These are phyloP conservation scores for Aleadryas rufinucha DNA, from an alignment of 2,113 vertebrate species.

Conservation along the genomic window DNA sequence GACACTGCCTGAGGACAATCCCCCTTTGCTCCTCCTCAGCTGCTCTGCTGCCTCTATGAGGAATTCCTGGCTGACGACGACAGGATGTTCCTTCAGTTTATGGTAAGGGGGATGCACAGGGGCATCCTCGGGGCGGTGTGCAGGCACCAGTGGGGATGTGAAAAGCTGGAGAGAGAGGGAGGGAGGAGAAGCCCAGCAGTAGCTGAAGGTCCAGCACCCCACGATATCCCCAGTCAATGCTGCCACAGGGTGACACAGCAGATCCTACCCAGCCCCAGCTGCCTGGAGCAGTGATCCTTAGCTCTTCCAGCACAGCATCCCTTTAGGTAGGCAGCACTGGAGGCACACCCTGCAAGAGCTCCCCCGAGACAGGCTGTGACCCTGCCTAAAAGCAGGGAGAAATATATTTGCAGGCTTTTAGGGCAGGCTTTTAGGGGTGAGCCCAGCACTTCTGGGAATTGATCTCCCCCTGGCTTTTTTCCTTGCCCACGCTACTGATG, in stretches of 20 bases:
- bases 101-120: slow-evolving; percentile 39
- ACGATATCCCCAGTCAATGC: accelerated
- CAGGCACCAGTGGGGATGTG: neutral
- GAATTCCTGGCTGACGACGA: slow-evolving; percentile 70
- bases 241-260: neutral
- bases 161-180: neutral
- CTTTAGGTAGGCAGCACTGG: accelerated
- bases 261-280: neutral
- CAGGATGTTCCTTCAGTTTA: slow-evolving; percentile 64
- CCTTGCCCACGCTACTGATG: neutral
- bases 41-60: slow-evolving; percentile 61
- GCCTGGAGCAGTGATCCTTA: neutral
- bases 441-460: neutral
- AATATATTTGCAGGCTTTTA: neutral
- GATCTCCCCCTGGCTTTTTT: neutral
- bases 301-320: neutral
- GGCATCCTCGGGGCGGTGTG: accelerated
- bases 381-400: neutral
- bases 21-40: slow-evolving; percentile 42
- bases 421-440: neutral
- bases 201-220: neutral
- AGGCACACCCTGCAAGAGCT: neutral
- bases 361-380: neutral
- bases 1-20: neutral
- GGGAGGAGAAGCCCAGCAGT: neutral